A percentile compares a stretch with the other conserved stretches of the same genome.
These are phyloP conservation scores for Plutella xylostella DNA, from an alignment of 2,888 invertebrate species.

Conservation along the genomic window DNA sequence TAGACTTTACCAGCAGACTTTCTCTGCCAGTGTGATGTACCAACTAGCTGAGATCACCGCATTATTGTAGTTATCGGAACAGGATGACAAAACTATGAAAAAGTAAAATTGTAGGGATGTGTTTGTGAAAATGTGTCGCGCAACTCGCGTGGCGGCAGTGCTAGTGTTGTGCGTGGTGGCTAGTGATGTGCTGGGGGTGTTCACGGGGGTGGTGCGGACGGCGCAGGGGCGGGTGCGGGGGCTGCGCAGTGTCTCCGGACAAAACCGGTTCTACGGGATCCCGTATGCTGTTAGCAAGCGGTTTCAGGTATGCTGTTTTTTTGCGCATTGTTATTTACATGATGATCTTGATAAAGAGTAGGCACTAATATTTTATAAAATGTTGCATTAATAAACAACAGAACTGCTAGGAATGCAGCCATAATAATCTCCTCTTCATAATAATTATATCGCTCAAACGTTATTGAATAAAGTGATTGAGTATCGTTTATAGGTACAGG, in stretches of 20 bases:
- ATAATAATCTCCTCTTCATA: too few species aligned
- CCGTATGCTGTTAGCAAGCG: constrained; percentile 45
- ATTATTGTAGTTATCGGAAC: neutral
- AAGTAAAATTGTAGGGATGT: neutral
- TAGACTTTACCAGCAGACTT: neutral
- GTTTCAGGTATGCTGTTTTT: constrained; percentile 54
- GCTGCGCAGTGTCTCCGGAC: constrained; percentile 33
- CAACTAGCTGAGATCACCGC: neutral
- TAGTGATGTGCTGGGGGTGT: constrained; percentile 13
- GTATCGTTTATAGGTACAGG: too few species aligned
- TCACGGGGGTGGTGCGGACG: constrained; percentile 35
- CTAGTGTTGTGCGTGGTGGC: neutral
- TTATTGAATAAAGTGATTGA: too few species aligned
- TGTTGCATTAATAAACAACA: too few species aligned
- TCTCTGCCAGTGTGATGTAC: neutral
- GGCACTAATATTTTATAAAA: too few species aligned
- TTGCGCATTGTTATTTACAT: too few species aligned
- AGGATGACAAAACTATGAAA: neutral
- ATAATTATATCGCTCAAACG: too few species aligned
- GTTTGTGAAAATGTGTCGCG: neutral
- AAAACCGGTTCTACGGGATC: constrained; percentile 49
- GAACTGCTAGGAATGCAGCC: too few species aligned
- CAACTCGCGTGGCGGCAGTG: neutral
- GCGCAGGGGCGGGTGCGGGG: constrained; percentile 45
- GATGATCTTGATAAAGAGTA: too few species aligned